Conservation (phyloP, 2,113 vertebrate genomes). For the Oplegnathus fasciatus region DNA sequence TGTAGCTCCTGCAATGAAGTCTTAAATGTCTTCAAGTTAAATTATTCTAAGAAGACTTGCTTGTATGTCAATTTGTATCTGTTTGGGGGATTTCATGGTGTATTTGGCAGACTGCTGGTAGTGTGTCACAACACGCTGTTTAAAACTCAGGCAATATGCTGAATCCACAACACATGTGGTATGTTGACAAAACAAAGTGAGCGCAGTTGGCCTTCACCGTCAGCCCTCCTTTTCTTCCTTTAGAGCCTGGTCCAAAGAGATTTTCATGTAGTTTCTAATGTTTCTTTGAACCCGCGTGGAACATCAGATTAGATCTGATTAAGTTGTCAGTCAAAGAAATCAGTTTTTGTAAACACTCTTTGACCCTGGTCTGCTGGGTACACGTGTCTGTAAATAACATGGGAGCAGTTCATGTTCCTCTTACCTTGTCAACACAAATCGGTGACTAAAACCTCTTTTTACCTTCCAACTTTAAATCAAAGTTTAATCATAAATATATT, state of each 20-base stretch:
- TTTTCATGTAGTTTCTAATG: not conserved
- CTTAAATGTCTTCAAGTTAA: not conserved
- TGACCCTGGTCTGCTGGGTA: not conserved
- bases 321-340: not conserved
- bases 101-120: not conserved
- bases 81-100: not conserved
- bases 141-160: not conserved
- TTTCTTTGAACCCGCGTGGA: not conserved
- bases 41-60: not conserved
- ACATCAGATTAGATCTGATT: not conserved
- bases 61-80: not conserved
- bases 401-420: not conserved
- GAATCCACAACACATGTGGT: slow-evolving; percentile 29
- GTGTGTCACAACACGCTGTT: not conserved
- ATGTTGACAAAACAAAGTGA: slow-evolving; percentile 45
- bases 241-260: too few relatives aligned
- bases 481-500: not conserved
- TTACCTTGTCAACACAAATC: not conserved
- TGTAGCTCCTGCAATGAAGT: not conserved
- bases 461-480: not conserved
- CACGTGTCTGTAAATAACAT: slow-evolving; percentile 12
- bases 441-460: not conserved
- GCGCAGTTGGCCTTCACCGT: not conserved
- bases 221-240: not conserved
- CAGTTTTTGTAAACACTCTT: not conserved